phyloP scores from a whole-genome alignment of 2,797 vertebrate genomes.

The Martes flavigula region DNA sequence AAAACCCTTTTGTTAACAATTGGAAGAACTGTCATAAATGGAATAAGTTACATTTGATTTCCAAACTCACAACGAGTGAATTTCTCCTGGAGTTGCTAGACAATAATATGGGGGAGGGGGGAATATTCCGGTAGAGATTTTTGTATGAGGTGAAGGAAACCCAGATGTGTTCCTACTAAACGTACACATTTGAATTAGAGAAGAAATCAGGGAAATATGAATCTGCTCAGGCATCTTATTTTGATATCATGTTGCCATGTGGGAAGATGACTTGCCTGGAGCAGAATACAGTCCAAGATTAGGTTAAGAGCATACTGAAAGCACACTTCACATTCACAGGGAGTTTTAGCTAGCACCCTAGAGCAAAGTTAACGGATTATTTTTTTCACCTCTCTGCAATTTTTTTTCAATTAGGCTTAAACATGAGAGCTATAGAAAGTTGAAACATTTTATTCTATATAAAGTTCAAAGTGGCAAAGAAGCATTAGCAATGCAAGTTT shows the following conservation, averaged over 20 bases:
- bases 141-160: neutral
- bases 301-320: neutral
- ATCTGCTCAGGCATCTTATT: neutral
- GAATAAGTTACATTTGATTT: slow-evolving; percentile 5
- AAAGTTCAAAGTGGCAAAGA: slow-evolving; percentile 16
- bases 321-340: neutral
- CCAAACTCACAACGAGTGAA: neutral
- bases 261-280: neutral
- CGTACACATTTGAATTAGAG: neutral
- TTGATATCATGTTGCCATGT: neutral
- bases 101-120: neutral
- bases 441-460: slow-evolving; percentile 26
- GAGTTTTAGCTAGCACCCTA: neutral
- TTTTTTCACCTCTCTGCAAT: neutral
- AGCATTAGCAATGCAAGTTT: neutral
- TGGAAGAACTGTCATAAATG: neutral
- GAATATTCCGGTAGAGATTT: neutral
- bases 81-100: neutral
- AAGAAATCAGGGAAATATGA: neutral
- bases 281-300: neutral
- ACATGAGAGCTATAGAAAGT: neutral
- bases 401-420: slow-evolving; percentile 40
- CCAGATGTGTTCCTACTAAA: neutral
- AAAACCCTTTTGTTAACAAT: neutral
- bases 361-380: slow-evolving; percentile 1